phyloP scores from a whole-genome alignment of 1,140 invertebrate species.

The Thaumetopoea pityocampa region DNA sequence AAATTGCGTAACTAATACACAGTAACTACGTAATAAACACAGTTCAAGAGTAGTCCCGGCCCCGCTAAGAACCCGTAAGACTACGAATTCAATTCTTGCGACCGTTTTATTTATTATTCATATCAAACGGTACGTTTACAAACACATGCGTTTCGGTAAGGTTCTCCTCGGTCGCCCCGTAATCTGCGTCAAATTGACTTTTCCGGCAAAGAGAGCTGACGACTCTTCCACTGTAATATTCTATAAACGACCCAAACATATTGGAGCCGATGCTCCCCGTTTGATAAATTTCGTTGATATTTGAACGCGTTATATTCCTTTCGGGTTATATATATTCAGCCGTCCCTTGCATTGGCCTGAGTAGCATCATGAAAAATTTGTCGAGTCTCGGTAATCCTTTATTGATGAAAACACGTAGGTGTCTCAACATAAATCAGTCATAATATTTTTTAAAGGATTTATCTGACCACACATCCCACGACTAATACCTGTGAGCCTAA shows the following conservation, averaged over 20 bases:
- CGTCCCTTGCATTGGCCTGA: slow-evolving; percentile 53
- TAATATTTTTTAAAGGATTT: too few species aligned
- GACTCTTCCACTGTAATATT: slow-evolving; percentile 62
- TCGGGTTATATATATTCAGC: slow-evolving; percentile 45
- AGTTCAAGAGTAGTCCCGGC: background rate
- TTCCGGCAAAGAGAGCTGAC: slow-evolving; percentile 58
- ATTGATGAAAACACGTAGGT: slow-evolving; percentile 40
- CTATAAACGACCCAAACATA: slow-evolving; percentile 70
- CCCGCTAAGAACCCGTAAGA: background rate
- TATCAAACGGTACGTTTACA: slow-evolving; percentile 38
- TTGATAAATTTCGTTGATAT: slow-evolving; percentile 71
- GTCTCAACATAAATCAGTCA: slow-evolving; percentile 22
- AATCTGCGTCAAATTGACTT: slow-evolving; percentile 68
- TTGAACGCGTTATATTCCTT: slow-evolving; percentile 68
- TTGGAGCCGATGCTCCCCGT: slow-evolving; percentile 56
- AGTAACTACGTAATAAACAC: background rate
- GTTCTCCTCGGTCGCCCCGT: slow-evolving; percentile 50
- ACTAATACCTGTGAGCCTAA: too few species aligned
- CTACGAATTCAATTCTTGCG: slow-evolving; percentile 11
- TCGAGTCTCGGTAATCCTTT: slow-evolving; percentile 36
- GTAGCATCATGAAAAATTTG: slow-evolving; percentile 32
- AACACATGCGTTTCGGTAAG: slow-evolving; percentile 54
- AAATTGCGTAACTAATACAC: background rate
- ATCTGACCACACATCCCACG: too few species aligned
- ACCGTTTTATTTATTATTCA: slow-evolving; percentile 35